Evolutionary conservation across 2,113 vertebrate species (phyloP).

Genomic region (Notothenia coriiceps): DNA sequence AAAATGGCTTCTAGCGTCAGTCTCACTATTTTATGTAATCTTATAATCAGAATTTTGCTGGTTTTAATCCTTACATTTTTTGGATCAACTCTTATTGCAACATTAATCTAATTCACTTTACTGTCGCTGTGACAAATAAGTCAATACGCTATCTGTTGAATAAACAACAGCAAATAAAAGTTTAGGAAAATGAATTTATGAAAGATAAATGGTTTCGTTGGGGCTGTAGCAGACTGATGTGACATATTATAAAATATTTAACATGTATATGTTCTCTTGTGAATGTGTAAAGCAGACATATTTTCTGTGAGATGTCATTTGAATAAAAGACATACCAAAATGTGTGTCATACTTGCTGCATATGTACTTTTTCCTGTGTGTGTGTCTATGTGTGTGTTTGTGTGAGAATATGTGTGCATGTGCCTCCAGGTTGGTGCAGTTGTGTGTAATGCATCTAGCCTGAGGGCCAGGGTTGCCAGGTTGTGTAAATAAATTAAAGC

Average conservation of each 20-base stretch:
- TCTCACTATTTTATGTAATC: background rate
- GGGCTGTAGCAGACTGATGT: background rate
- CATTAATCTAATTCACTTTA: background rate
- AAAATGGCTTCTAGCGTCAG: background rate
- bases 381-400: constrained; percentile 6
- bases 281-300: constrained; percentile 3
- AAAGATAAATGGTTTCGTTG: background rate
- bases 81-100: background rate
- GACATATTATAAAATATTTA: constrained; percentile 16
- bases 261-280: background rate
- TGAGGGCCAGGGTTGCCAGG: constrained; percentile 69
- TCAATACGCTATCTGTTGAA: background rate
- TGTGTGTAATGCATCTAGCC: constrained; percentile 60
- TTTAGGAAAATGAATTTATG: background rate
- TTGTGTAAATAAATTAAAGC: constrained; percentile 83
- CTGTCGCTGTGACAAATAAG: background rate
- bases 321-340: background rate
- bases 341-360: constrained; percentile 9
- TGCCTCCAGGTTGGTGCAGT: constrained; percentile 7
- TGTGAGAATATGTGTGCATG: constrained; percentile 12
- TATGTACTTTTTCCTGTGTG: background rate
- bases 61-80: background rate
- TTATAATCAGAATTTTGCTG: background rate
- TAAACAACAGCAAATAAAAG: background rate
- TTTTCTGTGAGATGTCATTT: background rate